A percentile compares a stretch with the other conserved stretches of the same genome.
These are phyloP conservation scores for Corbicula japonica DNA, from an alignment of 2,888 invertebrate species.

Conservation along the genomic window DNA sequence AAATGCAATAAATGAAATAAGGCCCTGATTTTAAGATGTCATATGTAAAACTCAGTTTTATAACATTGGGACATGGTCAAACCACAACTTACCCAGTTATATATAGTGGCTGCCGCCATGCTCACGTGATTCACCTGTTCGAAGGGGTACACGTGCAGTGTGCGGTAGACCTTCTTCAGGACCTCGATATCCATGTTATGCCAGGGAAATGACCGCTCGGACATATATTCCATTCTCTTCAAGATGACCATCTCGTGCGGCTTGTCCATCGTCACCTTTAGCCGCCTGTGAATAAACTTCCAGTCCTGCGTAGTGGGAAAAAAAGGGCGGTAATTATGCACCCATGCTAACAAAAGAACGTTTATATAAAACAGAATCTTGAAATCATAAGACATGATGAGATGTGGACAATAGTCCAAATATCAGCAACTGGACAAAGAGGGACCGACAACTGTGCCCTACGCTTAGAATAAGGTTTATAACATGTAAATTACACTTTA, in stretches of 20 bases:
- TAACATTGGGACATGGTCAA: too few species aligned
- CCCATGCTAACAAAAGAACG: too few species aligned
- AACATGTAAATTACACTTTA: too few species aligned
- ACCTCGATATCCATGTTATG: conserved; percentile 23
- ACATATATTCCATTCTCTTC: conserved; percentile 39
- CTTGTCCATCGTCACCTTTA: conserved; percentile 34
- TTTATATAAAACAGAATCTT: too few species aligned
- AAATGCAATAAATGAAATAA: not conserved
- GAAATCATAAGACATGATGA: too few species aligned
- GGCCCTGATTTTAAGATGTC: too few species aligned
- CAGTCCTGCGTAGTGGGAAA: conserved; percentile 46
- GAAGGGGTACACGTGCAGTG: conserved; percentile 39
- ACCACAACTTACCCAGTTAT: conserved; percentile 62
- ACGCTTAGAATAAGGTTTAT: too few species aligned
- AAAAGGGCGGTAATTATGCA: too few species aligned
- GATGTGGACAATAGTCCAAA: too few species aligned
- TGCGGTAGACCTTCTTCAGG: conserved; percentile 8
- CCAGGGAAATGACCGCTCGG: conserved; percentile 34
- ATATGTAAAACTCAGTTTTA: too few species aligned
- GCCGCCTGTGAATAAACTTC: conserved; percentile 36
- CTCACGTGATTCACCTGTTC: conserved; percentile 50
- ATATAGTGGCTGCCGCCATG: conserved; percentile 57
- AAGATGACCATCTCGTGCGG: conserved; percentile 32
- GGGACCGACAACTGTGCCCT: too few species aligned
- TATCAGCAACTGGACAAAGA: too few species aligned